Percentiles rank a stretch among this genome's conserved stretches.
Conservation (phyloP, 2,888 invertebrate genomes). For the Polydrusus pterygomalis region DNA sequence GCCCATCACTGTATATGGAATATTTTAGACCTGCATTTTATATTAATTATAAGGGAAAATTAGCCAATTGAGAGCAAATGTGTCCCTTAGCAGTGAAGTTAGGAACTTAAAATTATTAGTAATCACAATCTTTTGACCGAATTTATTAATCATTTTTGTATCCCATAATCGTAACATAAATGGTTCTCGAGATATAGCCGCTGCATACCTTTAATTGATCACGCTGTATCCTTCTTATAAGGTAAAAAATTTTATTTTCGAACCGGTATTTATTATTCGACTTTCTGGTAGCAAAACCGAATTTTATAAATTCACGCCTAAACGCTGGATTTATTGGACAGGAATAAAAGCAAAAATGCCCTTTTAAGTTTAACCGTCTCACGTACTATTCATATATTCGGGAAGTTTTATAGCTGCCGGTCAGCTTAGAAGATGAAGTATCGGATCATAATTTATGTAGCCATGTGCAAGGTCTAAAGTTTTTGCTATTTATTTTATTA, state of each 20-base stretch:
- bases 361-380: slow-evolving; percentile 48
- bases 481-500: neutral
- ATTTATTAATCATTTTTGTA: too few relatives aligned
- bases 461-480: slow-evolving; percentile 7
- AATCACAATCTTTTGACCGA: too few relatives aligned
- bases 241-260: neutral
- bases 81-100: too few relatives aligned
- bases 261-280: neutral
- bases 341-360: slow-evolving; percentile 44
- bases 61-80: too few relatives aligned
- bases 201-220: too few relatives aligned
- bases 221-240: too few relatives aligned
- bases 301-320: slow-evolving; percentile 11
- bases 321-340: slow-evolving; percentile 37
- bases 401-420: slow-evolving; percentile 44
- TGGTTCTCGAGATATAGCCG: too few relatives aligned
- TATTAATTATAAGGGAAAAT: too few relatives aligned
- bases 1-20: too few relatives aligned
- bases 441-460: slow-evolving; percentile 4
- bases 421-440: slow-evolving; percentile 25
- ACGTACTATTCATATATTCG: slow-evolving; percentile 47
- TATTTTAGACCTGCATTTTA: too few relatives aligned
- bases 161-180: too few relatives aligned
- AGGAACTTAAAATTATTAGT: too few relatives aligned
- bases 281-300: neutral